Evolutionary conservation across 2,113 vertebrate species (phyloP).

Genomic region (Opisthocomus hoazin): DNA sequence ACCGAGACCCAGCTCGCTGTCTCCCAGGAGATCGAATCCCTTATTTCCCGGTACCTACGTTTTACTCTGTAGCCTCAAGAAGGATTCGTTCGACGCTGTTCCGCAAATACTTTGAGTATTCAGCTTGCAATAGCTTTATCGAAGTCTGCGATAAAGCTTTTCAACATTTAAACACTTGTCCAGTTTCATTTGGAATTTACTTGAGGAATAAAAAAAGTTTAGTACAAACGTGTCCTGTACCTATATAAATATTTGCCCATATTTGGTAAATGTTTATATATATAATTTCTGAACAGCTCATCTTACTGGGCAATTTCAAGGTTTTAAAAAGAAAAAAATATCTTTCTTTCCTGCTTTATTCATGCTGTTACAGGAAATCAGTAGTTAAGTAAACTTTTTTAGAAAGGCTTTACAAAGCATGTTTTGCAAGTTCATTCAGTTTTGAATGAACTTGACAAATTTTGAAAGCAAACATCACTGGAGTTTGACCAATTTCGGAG

Average conservation of each 20-base stretch:
- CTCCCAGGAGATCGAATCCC: neutral
- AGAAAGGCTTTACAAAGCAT: neutral
- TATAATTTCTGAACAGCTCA: slow-evolving; percentile 1
- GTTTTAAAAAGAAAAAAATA: neutral
- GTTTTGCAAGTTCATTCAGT: neutral
- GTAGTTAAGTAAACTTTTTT: neutral
- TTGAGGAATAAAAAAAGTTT: neutral
- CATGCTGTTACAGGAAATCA: neutral
- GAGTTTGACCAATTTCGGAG: neutral
- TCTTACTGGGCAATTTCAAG: neutral
- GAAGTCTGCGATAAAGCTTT: neutral
- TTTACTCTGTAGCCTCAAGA: neutral
- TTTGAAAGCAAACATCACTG: slow-evolving; percentile 6
- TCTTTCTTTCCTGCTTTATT: neutral
- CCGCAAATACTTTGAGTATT: neutral
- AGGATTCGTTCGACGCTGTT: neutral
- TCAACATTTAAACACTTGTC: neutral
- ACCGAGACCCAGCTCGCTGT: neutral
- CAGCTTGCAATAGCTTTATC: neutral
- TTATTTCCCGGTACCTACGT: neutral
- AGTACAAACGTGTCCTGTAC: neutral
- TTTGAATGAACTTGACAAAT: neutral
- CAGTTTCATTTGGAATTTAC: slow-evolving; percentile 18
- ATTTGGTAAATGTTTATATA: slow-evolving; percentile 1
- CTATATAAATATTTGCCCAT: slow-evolving; percentile 34